Conservation (phyloP, 2,888 invertebrate species). For the Myopa tessellatipennis region DNA sequence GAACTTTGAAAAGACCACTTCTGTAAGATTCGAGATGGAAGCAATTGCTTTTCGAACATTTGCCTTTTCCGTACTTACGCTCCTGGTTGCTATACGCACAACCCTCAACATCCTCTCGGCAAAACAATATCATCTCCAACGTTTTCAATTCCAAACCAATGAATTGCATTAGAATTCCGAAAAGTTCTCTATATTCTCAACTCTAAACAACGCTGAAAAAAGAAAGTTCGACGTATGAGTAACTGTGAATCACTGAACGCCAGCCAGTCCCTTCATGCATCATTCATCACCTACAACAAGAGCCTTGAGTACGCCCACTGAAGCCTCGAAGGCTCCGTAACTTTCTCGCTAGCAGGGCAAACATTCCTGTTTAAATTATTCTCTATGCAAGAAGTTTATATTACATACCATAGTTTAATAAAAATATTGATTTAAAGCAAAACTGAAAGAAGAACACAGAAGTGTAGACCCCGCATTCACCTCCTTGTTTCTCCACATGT, state of each 20-base stretch:
- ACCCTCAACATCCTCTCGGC: background rate
- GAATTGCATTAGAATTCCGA: background rate
- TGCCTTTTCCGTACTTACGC: background rate
- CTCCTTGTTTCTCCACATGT: background rate
- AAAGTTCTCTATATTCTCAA: slow-evolving; percentile 17
- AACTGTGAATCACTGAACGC: background rate
- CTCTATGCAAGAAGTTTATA: background rate
- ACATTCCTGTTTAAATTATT: background rate
- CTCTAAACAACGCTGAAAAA: background rate
- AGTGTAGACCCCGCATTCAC: background rate
- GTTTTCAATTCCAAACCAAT: background rate
- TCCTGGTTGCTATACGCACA: background rate
- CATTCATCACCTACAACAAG: background rate
- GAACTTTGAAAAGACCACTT: no score
- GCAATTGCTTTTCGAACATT: background rate
- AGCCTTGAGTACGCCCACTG: background rate
- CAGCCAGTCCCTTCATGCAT: background rate
- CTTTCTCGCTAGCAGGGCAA: background rate
- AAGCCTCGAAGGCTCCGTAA: background rate
- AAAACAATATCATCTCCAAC: background rate
- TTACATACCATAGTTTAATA: background rate
- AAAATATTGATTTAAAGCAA: slow-evolving; percentile 8
- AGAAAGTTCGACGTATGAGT: background rate
- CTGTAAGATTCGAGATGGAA: no score
- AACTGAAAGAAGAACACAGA: background rate